Evolutionary conservation across 2,113 vertebrate species (phyloP).

Genomic region (Leptosomus discolor): DNA sequence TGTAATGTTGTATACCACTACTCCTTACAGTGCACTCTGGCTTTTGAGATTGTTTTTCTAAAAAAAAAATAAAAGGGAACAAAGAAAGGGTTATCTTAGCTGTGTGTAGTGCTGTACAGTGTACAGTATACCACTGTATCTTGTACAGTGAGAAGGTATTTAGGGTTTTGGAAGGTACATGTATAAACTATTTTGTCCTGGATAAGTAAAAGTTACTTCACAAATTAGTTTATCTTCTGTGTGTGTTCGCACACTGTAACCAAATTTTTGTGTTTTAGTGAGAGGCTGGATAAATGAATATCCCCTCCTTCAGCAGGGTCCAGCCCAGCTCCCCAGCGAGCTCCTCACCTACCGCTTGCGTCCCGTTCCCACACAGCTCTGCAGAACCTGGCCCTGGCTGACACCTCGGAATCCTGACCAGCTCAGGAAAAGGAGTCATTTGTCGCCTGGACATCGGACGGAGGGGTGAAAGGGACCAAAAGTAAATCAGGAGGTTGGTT

Average conservation of each 20-base stretch:
- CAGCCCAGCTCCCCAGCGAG: neutral
- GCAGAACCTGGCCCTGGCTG: neutral
- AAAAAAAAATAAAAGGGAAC: neutral
- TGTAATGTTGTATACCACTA: neutral
- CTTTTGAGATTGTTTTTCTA: neutral
- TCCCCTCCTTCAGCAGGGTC: neutral
- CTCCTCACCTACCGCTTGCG: accelerated
- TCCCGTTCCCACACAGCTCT: neutral
- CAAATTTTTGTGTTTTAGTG: neutral
- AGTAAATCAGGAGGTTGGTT: slow-evolving; percentile 13
- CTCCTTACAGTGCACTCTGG: neutral
- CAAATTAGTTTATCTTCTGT: neutral
- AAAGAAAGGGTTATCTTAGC: neutral
- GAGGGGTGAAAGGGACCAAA: neutral
- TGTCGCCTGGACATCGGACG: neutral
- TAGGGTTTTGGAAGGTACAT: neutral
- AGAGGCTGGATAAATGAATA: neutral
- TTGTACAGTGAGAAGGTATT: neutral
- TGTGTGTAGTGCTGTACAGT: neutral
- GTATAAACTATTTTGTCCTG: neutral
- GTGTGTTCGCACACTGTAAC: neutral
- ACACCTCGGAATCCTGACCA: neutral
- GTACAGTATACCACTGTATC: no score
- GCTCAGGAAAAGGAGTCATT: slow-evolving; percentile 41
- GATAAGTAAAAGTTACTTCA: neutral